These are phyloP conservation scores for Odontocolon sp. DNA, from an alignment of 2,888 invertebrate genomes.

Conservation along the genomic window DNA sequence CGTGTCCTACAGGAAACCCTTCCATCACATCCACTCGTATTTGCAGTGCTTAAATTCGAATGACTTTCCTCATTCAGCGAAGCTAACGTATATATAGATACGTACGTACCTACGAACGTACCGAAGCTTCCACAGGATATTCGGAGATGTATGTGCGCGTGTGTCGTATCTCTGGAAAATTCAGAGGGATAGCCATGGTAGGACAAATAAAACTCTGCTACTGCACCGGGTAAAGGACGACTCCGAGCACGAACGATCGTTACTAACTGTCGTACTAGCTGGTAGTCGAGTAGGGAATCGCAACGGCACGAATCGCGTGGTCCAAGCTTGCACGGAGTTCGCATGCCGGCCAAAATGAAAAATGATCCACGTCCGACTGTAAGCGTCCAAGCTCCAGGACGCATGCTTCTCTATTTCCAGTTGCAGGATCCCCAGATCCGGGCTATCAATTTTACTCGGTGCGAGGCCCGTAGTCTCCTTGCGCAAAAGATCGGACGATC, in stretches of 20 bases:
- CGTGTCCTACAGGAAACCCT: background rate
- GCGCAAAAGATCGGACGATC: too few relatives aligned
- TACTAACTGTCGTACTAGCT: conserved; percentile 55
- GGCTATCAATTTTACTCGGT: conserved; percentile 50
- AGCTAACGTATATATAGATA: background rate
- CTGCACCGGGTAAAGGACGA: background rate
- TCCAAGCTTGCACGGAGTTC: conserved; percentile 51
- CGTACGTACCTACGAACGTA: background rate
- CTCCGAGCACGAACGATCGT: conserved; percentile 58
- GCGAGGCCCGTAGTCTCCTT: background rate
- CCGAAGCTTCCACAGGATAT: background rate
- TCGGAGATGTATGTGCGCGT: background rate
- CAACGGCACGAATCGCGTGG: conserved; percentile 50
- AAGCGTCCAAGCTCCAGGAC: conserved; percentile 41
- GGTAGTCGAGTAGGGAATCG: conserved; percentile 13
- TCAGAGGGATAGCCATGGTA: conserved; percentile 37
- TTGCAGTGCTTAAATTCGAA: conserved; percentile 33
- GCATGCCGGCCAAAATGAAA: conserved; percentile 56
- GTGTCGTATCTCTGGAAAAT: conserved; percentile 42
- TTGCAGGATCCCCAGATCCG: conserved; percentile 40
- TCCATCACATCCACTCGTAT: conserved; percentile 10
- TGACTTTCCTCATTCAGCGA: conserved; percentile 14
- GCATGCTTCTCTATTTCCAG: conserved; percentile 53
- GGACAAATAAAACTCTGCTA: conserved; percentile 52
- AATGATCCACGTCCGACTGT: conserved; percentile 59